A percentile compares a stretch with the other conserved stretches of the same genome.
Conservation (phyloP, 2,888 invertebrate species). For the Melieria picta region DNA sequence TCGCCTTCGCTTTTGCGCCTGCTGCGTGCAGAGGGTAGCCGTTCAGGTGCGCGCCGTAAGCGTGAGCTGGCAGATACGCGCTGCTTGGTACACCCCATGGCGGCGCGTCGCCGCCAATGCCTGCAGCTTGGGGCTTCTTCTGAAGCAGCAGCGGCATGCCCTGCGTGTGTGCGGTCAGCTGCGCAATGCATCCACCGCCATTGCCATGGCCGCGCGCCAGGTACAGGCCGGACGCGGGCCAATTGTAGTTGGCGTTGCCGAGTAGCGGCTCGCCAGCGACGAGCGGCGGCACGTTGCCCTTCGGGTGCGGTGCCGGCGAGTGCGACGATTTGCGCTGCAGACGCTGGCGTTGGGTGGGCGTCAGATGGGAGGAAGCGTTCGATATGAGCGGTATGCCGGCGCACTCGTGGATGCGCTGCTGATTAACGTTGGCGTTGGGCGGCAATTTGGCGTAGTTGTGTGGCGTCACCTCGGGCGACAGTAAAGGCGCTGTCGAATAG, state of each 20-base stretch:
- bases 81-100: conserved; percentile 14
- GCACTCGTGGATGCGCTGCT: conserved; percentile 72
- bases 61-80: conserved; percentile 37
- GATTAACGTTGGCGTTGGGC: conserved; percentile 52
- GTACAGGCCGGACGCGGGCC: not conserved
- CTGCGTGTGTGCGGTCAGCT: conserved; percentile 84
- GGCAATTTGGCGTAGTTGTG: conserved; percentile 52
- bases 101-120: conserved; percentile 7
- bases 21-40: not conserved
- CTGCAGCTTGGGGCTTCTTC: conserved; percentile 35
- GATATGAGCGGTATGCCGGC: conserved; percentile 85
- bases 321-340: conserved; percentile 51
- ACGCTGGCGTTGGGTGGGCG: conserved; percentile 64
- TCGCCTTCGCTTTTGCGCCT: conserved; percentile 42
- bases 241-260: not conserved
- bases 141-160: conserved; percentile 83
- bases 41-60: conserved; percentile 51
- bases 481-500: conserved; percentile 30
- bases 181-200: conserved; percentile 47
- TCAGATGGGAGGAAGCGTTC: conserved; percentile 72
- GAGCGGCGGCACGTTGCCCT: conserved; percentile 10
- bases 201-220: not conserved
- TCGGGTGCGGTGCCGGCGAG: conserved; percentile 36
- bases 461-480: conserved; percentile 27
- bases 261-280: conserved; percentile 1